Evolutionary conservation across 1,140 invertebrate species (phyloP).

Genomic region (Galendromus occidentalis): DNA sequence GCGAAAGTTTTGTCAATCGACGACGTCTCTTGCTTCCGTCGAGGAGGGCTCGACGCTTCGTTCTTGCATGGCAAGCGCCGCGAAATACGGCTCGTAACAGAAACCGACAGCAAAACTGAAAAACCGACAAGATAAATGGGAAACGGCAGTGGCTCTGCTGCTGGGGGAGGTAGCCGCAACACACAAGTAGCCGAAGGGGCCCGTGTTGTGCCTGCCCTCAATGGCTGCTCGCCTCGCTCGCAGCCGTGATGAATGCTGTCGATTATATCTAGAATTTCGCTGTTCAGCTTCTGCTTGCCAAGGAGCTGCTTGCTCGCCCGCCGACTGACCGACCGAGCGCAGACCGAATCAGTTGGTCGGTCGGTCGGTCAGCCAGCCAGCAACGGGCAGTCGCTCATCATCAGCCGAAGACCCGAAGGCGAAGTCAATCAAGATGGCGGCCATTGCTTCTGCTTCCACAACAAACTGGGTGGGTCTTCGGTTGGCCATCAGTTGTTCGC

Average conservation of each 20-base stretch:
- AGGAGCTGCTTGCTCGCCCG: too few species aligned
- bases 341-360: too few species aligned
- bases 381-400: too few species aligned
- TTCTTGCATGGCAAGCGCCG: too few species aligned
- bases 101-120: neutral
- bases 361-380: too few species aligned
- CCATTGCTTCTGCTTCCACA: too few species aligned
- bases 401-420: neutral
- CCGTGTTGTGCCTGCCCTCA: neutral
- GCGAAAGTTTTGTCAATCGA: too few species aligned
- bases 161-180: neutral
- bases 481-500: neutral
- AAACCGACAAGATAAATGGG: neutral
- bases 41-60: too few species aligned
- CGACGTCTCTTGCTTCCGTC: too few species aligned
- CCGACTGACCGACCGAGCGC: too few species aligned
- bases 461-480: neutral
- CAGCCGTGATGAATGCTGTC: slow-evolving; percentile 2
- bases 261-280: neutral
- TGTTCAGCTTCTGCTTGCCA: too few species aligned
- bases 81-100: too few species aligned
- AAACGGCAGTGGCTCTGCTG: neutral
- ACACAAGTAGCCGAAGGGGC: neutral
- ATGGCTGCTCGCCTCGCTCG: neutral
- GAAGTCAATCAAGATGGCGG: slow-evolving; percentile 11